Percentiles rank a stretch among this genome's conserved stretches.
Evolutionary conservation across 2,888 invertebrate species (phyloP).

Genomic region (Cephus pulcher): DNA sequence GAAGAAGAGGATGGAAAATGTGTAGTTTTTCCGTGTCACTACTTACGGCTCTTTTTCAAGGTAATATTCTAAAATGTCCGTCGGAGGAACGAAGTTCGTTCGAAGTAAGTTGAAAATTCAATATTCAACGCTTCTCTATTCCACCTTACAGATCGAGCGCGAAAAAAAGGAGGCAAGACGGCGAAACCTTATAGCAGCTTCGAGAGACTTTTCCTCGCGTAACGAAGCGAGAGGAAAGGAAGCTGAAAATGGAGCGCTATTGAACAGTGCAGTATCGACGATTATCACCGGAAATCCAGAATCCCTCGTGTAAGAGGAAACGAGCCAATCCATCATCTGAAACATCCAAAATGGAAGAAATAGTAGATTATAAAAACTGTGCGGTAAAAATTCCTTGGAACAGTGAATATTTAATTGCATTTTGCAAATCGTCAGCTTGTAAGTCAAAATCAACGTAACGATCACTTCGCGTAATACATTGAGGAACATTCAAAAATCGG

Average conservation of each 20-base stretch:
- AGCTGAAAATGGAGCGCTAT: constrained; percentile 53
- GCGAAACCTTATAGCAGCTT: constrained; percentile 51
- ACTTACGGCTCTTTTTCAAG: constrained; percentile 81
- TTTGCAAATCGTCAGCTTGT: too few species aligned
- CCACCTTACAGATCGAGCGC: constrained; percentile 53
- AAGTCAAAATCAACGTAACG: too few species aligned
- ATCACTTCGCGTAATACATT: too few species aligned
- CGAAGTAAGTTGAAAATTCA: not conserved
- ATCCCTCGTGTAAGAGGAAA: constrained; percentile 40
- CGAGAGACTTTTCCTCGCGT: constrained; percentile 45
- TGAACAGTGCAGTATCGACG: constrained; percentile 48
- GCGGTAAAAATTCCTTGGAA: not conserved
- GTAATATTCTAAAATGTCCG: constrained; percentile 43
- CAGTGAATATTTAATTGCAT: not conserved
- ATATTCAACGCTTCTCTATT: not conserved
- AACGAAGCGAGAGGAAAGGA: constrained; percentile 52
- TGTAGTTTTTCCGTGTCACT: constrained; percentile 86
- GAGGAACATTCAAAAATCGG: not conserved
- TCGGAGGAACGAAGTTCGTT: too few species aligned
- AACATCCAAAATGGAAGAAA: not conserved
- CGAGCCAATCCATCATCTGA: not conserved
- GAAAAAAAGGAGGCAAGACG: constrained; percentile 62
- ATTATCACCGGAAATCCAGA: constrained; percentile 52
- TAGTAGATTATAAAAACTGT: not conserved
- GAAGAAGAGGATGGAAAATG: constrained; percentile 86